Percentiles rank a stretch among this genome's conserved stretches.
These are phyloP conservation scores for Alviniconcha marisindica DNA, from an alignment of 1,140 invertebrate species.

Conservation along the genomic window DNA sequence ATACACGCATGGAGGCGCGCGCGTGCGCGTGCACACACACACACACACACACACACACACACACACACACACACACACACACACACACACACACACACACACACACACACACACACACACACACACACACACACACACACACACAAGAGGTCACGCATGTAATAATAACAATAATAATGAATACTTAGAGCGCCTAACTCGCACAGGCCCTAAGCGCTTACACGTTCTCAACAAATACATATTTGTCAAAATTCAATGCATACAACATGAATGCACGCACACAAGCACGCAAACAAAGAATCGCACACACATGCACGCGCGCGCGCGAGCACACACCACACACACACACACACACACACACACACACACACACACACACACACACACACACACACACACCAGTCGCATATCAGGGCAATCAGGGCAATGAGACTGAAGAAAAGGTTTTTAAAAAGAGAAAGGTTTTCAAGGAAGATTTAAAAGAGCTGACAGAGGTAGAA, in stretches of 20 bases:
- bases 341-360: background rate
- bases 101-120: constrained; percentile 10
- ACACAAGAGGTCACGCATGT: background rate
- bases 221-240: too few relatives aligned
- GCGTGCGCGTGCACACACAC: background rate
- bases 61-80: constrained; percentile 22
- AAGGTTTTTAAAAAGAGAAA: too few relatives aligned
- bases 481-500: too few relatives aligned
- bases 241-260: too few relatives aligned
- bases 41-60: constrained; percentile 17
- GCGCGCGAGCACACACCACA: background rate
- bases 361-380: background rate
- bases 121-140: constrained; percentile 2
- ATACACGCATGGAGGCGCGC: background rate
- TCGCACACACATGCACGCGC: background rate
- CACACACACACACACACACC: background rate
- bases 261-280: background rate
- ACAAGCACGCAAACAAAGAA: background rate
- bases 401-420: background rate
- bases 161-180: background rate
- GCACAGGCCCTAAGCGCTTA: background rate
- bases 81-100: constrained; percentile 25
- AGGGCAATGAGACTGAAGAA: too few relatives aligned
- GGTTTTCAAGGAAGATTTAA: too few relatives aligned
- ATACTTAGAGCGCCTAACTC: background rate